Evolutionary conservation across 2,113 vertebrate species (phyloP).

Genomic region (Falcunculus frontatus): DNA sequence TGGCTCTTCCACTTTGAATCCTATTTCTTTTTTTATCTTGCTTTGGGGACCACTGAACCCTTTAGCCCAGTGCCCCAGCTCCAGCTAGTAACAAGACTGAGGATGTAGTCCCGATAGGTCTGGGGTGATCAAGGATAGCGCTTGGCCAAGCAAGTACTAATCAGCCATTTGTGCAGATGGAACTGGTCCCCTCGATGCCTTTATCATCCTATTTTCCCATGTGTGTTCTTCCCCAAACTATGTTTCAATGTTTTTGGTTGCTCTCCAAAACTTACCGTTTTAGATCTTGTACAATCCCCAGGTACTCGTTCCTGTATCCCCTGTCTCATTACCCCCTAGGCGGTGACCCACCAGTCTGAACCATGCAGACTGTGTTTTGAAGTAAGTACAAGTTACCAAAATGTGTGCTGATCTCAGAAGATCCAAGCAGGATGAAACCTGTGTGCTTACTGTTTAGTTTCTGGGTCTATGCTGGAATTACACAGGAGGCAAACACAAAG

Average conservation of each 20-base stretch:
- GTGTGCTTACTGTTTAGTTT: not conserved
- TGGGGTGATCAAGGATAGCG: not conserved
- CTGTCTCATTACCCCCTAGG: not conserved
- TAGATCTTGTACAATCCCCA: not conserved
- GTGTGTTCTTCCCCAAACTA: not conserved
- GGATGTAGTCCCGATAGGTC: not conserved
- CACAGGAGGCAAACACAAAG: not conserved
- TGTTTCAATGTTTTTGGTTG: not conserved
- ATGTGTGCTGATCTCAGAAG: not conserved
- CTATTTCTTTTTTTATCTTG: not conserved
- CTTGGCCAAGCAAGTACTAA: not conserved
- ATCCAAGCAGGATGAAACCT: not conserved
- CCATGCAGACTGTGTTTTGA: not conserved
- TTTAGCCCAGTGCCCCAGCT: not conserved
- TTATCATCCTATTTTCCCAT: not conserved
- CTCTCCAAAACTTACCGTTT: not conserved
- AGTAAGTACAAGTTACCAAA: not conserved
- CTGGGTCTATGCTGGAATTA: not conserved
- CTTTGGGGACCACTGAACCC: not conserved
- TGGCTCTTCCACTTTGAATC: not conserved
- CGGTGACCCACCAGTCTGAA: not conserved
- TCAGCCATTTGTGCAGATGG: not conserved
- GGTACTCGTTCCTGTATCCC: not conserved
- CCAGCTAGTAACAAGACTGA: not conserved
- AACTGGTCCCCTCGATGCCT: not conserved